These are phyloP conservation scores for Rattus rattus DNA, from an alignment of 2,113 vertebrate genomes.

Conservation along the genomic window DNA sequence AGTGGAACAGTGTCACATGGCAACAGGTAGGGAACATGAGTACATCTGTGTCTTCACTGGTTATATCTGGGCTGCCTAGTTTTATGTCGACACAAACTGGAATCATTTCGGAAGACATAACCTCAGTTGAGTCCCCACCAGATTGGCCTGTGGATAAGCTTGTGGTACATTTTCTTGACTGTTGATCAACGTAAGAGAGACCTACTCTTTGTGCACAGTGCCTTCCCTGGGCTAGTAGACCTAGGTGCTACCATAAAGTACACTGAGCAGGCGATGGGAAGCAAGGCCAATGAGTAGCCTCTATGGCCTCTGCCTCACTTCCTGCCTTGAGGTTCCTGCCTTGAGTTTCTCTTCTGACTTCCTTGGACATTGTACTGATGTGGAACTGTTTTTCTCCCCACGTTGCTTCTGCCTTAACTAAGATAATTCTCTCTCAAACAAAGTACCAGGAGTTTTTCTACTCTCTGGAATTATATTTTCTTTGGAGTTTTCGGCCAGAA, in stretches of 20 bases:
- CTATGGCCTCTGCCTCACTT: background rate
- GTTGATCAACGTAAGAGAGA: background rate
- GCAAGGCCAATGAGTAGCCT: background rate
- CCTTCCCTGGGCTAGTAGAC: background rate
- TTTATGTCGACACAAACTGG: background rate
- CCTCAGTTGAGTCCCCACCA: background rate
- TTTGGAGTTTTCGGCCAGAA: conserved; percentile 25
- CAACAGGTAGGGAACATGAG: background rate
- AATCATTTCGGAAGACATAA: background rate
- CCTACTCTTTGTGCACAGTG: background rate
- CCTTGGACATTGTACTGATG: background rate
- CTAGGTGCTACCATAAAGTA: background rate
- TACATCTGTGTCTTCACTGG: background rate
- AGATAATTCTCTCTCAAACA: background rate
- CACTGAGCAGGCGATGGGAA: background rate
- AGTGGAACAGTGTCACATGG: background rate
- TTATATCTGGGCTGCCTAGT: background rate
- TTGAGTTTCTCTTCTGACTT: background rate
- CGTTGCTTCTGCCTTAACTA: background rate
- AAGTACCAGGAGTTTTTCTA: background rate
- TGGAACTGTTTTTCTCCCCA: background rate
- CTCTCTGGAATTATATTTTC: background rate
- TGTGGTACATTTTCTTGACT: background rate
- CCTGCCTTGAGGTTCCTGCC: background rate
- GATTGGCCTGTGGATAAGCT: background rate